Conservation (phyloP, 2,888 invertebrate species). For the Agrochola macilenta region DNA sequence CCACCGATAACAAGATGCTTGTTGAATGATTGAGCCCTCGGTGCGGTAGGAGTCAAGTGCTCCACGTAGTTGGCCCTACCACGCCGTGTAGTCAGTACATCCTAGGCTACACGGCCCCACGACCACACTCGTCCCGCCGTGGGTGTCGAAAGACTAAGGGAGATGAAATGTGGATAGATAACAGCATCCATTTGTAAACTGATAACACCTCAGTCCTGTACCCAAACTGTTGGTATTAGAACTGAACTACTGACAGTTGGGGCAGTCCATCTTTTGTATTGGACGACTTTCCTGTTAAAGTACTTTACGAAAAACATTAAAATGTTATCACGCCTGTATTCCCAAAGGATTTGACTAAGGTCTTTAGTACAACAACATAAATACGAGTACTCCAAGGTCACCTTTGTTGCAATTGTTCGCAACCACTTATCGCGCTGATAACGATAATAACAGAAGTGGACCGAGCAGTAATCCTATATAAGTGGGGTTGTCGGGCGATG, state of each 20-base stretch:
- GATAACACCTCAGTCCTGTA: neutral
- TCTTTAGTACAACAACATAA: neutral
- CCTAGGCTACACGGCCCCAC: neutral
- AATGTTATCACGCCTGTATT: neutral
- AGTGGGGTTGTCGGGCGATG: too few species aligned
- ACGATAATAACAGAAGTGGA: too few species aligned
- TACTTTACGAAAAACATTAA: neutral
- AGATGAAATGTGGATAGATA: neutral
- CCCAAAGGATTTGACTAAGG: neutral
- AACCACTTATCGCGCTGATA: too few species aligned
- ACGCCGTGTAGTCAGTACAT: neutral
- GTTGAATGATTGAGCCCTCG: constrained; percentile 2
- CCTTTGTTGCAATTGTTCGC: too few species aligned
- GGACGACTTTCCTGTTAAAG: neutral
- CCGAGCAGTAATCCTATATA: too few species aligned
- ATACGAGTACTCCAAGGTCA: too few species aligned
- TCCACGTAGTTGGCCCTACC: neutral
- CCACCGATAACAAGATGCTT: neutral
- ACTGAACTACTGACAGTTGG: neutral
- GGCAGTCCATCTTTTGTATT: neutral
- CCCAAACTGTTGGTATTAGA: neutral
- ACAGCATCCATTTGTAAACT: neutral
- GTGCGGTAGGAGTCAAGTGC: neutral
- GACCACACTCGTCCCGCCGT: constrained; percentile 1
- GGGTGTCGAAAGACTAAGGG: constrained; percentile 1